Evolutionary conservation across 2,113 vertebrate genomes (phyloP), one percentile per base, ranked within the genome.

Genomic region (Cygnus buccinator): DNA sequence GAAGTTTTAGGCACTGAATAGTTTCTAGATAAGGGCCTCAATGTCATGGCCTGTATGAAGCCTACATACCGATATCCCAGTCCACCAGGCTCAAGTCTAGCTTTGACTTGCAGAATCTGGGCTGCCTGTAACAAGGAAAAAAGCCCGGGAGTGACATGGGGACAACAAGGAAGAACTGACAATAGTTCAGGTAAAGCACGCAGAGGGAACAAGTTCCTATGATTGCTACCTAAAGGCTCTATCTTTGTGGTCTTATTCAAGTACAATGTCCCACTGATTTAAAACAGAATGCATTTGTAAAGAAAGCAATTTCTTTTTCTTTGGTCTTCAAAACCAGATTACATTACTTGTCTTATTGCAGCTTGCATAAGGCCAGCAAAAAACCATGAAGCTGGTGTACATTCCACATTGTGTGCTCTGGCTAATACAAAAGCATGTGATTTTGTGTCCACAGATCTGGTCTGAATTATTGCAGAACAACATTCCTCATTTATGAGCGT

Each of bases 381-480:
- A 54, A 5, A 1, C 20, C 65, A 33, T 4, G 52, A 80, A 90
- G 63, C 59, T 63, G 80, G 43, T 52, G 77, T 78, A 68, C 66
- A 17, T 75, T 92, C 87, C 87, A 68, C 29, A 28, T 2, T 19
- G 68, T 43, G 72, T 9, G 4, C 89, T 59, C 57, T 29, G 35
- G 57, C 57, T 93, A 82, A 43, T 16, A 31, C 21, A 16, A 71
- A 77, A 75, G 77, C 77, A 74, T 1, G 4, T 37, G 57, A 35
- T 0, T 59, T 39, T 52, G 41, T 55, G 75, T 70, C 66, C 66
- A 46, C 66, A 62, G 81, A 59, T 75, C 95, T 95, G 91, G 58
- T 39, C 72, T 79, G 89, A 95, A 87, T 95, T 94, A 93, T 4
- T 73, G 89, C 77, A 84, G 62, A 87, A 81, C 77, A 93, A 62